Base-by-base conservation (phyloP, 1,140 invertebrate genomes). In the Calliopsis andreniformis region DNA sequence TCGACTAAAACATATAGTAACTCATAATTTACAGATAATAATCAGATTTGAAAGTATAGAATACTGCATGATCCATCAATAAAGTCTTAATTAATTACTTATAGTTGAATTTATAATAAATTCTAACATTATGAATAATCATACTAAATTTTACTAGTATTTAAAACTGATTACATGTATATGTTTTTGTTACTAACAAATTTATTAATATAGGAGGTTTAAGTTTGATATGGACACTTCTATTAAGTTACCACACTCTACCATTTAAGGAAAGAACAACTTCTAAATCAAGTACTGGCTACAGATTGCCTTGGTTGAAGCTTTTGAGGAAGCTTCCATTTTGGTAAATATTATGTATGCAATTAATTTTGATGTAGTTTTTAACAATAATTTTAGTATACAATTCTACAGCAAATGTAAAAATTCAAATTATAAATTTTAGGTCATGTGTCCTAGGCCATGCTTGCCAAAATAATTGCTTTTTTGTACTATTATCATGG, bases 381-480 rank as follows among this genome's bases (percentile, higher is more conserved):
- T 16, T 14, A 58, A 68, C 53, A 56, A 56, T 58, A 62, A 55
- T 45, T 3, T 69, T 42, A 49, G 20, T 49, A 30, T 47, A 49
- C 45, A 76, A 53, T 35, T 18, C 42, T 39, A 72, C 28, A 49
- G 2, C 73, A 25, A 16, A 20, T 30, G 32, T 32, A 32, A 30
- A 70, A 23, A 23, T 79, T 49, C 59, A 56, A 68, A 64, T 7
- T 61, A 58, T 80, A 58, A 64, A 80, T 92, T 93, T 87, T 82
- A 96, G 95, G 95, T 94, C 91, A 82, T 96, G 91, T 79, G 92
- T 96, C 3, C 90, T 95, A 81, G 95, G 95, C 61, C 95, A 96
- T 89, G 95, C 96, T 79, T 95, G 95, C 89, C 94, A 96, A 91
- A 95, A 95, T 87, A 96, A 96, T 91, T 95, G 95, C 80, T 96